phyloP scores from a whole-genome alignment of 2,888 invertebrate species.

The Eretmocerus hayati region DNA sequence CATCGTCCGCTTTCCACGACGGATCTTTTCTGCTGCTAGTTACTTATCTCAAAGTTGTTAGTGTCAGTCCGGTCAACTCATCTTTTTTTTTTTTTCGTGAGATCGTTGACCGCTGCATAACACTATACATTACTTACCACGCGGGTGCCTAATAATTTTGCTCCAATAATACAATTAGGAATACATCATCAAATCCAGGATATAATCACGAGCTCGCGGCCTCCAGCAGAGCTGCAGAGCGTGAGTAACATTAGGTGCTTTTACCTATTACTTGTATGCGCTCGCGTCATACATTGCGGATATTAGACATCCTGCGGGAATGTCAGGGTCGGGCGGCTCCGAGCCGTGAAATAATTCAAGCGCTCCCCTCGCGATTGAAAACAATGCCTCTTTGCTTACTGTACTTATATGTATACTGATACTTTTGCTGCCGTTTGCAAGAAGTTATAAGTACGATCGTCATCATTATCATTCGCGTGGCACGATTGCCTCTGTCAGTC shows the following conservation, averaged over 20 bases:
- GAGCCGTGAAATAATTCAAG: constrained; percentile 19
- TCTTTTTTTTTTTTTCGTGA: not conserved
- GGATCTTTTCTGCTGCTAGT: not conserved
- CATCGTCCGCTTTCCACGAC: constrained; percentile 10
- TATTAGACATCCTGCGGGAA: constrained; percentile 17
- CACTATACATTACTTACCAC: not conserved
- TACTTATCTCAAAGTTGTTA: not conserved
- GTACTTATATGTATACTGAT: no score
- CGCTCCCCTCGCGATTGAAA: not conserved
- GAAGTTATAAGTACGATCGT: no score
- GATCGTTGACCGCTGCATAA: not conserved
- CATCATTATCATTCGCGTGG: no score
- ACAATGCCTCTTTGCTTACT: no score
- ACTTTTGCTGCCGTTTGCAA: no score
- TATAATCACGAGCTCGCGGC: no score
- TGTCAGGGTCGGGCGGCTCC: constrained; percentile 7
- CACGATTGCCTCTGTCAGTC: not conserved
- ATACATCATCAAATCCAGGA: no score
- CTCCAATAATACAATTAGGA: no score
- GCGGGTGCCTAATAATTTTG: not conserved
- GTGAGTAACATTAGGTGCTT: no score
- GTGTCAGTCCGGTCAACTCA: not conserved
- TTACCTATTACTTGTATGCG: no score
- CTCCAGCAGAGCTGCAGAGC: no score
- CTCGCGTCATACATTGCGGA: constrained; percentile 6